phyloP scores from a whole-genome alignment of 2,888 invertebrate species.

The Tachystola acroxantha region DNA sequence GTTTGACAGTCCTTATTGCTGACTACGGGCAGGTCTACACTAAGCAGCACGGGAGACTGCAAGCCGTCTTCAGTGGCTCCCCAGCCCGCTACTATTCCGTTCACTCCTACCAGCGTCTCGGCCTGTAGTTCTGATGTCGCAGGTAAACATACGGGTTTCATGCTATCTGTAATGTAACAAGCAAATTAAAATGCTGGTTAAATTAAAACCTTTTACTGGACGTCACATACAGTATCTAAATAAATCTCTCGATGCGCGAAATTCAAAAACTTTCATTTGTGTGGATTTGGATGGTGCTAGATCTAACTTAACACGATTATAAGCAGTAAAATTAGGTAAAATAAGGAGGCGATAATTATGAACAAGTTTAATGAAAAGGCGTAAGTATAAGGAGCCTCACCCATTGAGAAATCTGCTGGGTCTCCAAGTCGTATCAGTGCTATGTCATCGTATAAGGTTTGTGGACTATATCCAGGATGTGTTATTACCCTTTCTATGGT shows the following conservation, averaged over 20 bases:
- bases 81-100: slow-evolving; percentile 70
- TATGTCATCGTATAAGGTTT: slow-evolving; percentile 64
- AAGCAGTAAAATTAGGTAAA: no score
- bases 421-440: slow-evolving; percentile 67
- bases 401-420: slow-evolving; percentile 51
- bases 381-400: no score
- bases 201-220: no score
- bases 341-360: no score
- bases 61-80: slow-evolving; percentile 63
- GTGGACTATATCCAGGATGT: slow-evolving; percentile 65
- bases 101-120: slow-evolving; percentile 25
- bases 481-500: slow-evolving; percentile 47
- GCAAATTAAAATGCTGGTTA: no score
- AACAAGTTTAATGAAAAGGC: no score
- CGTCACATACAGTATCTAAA: no score
- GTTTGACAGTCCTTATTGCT: slow-evolving; percentile 14
- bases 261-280: no score
- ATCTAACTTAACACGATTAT: no score
- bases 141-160: slow-evolving; percentile 69
- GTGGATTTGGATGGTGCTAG: no score
- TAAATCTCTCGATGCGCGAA: no score
- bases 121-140: slow-evolving; percentile 28
- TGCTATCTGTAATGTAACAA: slow-evolving; percentile 37
- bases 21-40: slow-evolving; percentile 41
- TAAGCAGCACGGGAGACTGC: slow-evolving; percentile 51